Evolutionary conservation across 2,888 invertebrate genomes (phyloP).

Genomic region (Octonoba sinensis): DNA sequence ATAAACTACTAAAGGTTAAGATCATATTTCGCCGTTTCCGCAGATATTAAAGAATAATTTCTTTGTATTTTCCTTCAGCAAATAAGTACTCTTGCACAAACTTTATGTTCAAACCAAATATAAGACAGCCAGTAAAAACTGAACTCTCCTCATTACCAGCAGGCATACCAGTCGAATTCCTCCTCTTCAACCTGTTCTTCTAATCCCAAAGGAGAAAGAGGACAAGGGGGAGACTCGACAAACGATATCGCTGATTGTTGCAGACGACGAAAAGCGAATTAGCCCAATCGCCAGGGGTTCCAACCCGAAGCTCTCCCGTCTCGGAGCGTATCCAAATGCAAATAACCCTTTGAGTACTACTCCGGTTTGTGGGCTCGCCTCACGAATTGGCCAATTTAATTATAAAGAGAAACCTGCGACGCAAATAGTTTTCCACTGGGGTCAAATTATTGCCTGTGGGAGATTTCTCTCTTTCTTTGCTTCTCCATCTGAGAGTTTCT

Average conservation of each 20-base stretch:
- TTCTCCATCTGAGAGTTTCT: slow-evolving; percentile 2
- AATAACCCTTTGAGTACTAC: slow-evolving; percentile 49
- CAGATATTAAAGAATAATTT: no score
- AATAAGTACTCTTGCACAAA: no score
- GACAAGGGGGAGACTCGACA: slow-evolving; percentile 6
- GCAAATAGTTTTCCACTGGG: slow-evolving; percentile 20
- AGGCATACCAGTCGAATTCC: slow-evolving; percentile 3
- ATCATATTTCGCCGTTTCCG: no score
- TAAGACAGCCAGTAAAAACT: no score
- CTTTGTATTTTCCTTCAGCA: no score
- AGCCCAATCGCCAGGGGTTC: slow-evolving; percentile 25
- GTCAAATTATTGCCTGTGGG: slow-evolving; percentile 2
- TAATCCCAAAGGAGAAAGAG: slow-evolving; percentile 13
- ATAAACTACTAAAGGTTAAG: no score
- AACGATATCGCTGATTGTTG: slow-evolving; percentile 53
- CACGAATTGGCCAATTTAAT: slow-evolving; percentile 38
- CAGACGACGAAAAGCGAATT: slow-evolving; percentile 47
- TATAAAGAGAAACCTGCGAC: slow-evolving; percentile 17
- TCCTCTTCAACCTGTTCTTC: slow-evolving; percentile 20
- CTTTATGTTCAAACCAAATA: no score
- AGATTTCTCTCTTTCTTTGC: slow-evolving; percentile 5
- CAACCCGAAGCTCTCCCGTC: slow-evolving; percentile 3
- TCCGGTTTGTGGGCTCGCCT: not conserved
- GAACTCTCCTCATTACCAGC: no score
- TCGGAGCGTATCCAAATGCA: slow-evolving; percentile 29